Conservation (phyloP, 2,888 invertebrate genomes). For the Pteria penguin region DNA sequence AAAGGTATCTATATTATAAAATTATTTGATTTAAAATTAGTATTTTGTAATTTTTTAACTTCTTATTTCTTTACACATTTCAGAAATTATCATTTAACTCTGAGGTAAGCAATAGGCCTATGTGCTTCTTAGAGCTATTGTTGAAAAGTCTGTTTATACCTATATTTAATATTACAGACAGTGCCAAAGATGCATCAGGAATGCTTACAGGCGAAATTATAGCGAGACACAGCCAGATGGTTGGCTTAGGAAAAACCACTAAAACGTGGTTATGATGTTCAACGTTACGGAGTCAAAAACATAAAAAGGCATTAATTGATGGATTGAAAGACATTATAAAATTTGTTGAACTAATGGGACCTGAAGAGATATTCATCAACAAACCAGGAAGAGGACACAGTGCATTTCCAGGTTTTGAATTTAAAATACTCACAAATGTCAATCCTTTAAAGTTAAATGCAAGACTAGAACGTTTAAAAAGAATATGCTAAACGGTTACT, state of each 20-base stretch:
- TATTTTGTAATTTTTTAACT: no score
- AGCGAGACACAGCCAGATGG: conserved; percentile 48
- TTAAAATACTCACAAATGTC: conserved; percentile 12
- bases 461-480: conserved; percentile 12
- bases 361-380: conserved; percentile 23
- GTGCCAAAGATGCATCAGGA: no score
- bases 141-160: no score
- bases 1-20: no score
- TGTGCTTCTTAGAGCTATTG: no score
- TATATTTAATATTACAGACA: no score
- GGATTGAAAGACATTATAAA: conserved; percentile 21
- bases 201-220: conserved; percentile 43
- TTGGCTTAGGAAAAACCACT: conserved; percentile 39
- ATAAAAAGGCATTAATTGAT: neutral
- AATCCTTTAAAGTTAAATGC: conserved; percentile 4
- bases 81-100: no score
- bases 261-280: conserved; percentile 25
- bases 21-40: no score
- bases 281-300: conserved; percentile 16
- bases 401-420: conserved; percentile 15
- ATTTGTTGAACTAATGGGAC: conserved; percentile 24
- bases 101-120: no score
- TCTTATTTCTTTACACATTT: no score
- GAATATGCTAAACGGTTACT: conserved; percentile 11
- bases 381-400: conserved; percentile 19